These are phyloP conservation scores for Hybos culiciformis DNA, from an alignment of 2,888 invertebrate species.

Conservation along the genomic window DNA sequence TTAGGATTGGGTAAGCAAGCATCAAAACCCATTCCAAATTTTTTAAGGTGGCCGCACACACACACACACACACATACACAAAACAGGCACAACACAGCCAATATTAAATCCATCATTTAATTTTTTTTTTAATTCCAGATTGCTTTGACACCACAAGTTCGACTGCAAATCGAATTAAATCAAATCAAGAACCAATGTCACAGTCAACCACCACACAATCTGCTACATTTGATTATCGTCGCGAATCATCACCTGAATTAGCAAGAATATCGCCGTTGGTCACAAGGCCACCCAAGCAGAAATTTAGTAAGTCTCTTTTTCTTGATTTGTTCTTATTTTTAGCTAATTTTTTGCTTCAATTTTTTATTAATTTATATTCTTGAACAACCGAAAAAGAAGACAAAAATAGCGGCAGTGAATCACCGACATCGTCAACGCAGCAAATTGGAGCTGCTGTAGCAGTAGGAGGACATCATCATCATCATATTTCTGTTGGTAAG, in stretches of 20 bases:
- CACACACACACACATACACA: neutral
- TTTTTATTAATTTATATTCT: neutral
- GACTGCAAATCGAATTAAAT: slow-evolving; percentile 15
- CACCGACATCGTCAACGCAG: neutral
- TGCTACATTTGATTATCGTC: slow-evolving; percentile 21
- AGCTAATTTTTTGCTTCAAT: neutral
- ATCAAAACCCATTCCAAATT: slow-evolving; percentile 45
- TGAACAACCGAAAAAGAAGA: slow-evolving; percentile 1
- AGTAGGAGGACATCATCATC: neutral
- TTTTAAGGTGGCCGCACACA: slow-evolving; percentile 6
- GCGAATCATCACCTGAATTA: slow-evolving; percentile 65
- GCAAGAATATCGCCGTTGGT: slow-evolving; percentile 73
- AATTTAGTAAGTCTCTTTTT: slow-evolving; percentile 24
- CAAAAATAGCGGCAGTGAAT: neutral
- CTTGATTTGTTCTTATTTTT: neutral
- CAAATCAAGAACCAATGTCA: neutral
- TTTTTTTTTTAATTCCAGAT: too few relatives aligned
- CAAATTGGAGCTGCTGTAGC: neutral
- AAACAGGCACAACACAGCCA: too few relatives aligned
- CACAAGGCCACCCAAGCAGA: slow-evolving; percentile 65
- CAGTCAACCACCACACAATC: neutral
- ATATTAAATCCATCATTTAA: too few relatives aligned
- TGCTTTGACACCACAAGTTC: neutral
- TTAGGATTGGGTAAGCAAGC: slow-evolving; percentile 56
- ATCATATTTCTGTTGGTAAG: neutral